Evolutionary conservation across 2,888 invertebrate species (phyloP).

Genomic region (Hirtodrosophila cameraria): DNA sequence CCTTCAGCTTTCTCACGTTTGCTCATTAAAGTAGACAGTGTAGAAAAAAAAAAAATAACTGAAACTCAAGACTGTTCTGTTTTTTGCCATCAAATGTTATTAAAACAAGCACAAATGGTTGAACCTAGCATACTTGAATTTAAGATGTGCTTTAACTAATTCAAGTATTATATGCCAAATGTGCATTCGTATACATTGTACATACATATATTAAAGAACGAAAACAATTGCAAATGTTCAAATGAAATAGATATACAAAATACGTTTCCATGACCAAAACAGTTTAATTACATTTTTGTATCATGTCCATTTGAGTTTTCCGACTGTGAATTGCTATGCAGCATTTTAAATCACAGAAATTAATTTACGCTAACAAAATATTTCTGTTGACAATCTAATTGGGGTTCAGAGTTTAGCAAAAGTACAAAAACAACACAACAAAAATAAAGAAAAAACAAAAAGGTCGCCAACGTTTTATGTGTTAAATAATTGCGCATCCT

Average conservation of each 20-base stretch:
- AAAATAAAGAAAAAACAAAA: slow-evolving; percentile 21
- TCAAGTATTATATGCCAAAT: too few relatives aligned
- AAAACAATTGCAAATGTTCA: background rate
- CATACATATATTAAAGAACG: background rate
- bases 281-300: slow-evolving; percentile 32
- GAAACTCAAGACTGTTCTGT: slow-evolving; percentile 4
- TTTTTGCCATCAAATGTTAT: slow-evolving; percentile 31
- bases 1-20: slow-evolving; percentile 36
- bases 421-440: slow-evolving; percentile 4
- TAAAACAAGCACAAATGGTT: slow-evolving; percentile 9
- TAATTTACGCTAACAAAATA: slow-evolving; percentile 60
- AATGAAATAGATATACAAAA: background rate
- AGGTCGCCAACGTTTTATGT: slow-evolving; percentile 47
- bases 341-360: slow-evolving; percentile 59
- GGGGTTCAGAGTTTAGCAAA: slow-evolving; percentile 30
- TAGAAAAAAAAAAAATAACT: slow-evolving; percentile 3
- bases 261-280: background rate
- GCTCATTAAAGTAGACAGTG: slow-evolving; percentile 44
- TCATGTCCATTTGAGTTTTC: slow-evolving; percentile 37
- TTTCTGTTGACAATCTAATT: slow-evolving; percentile 70
- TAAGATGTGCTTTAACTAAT: background rate
- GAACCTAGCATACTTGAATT: background rate
- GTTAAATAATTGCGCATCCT: slow-evolving; percentile 65
- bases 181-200: too few relatives aligned
- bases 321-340: slow-evolving; percentile 33